Conservation (phyloP, 1,140 invertebrate genomes). For the Trichonephila inaurata region DNA sequence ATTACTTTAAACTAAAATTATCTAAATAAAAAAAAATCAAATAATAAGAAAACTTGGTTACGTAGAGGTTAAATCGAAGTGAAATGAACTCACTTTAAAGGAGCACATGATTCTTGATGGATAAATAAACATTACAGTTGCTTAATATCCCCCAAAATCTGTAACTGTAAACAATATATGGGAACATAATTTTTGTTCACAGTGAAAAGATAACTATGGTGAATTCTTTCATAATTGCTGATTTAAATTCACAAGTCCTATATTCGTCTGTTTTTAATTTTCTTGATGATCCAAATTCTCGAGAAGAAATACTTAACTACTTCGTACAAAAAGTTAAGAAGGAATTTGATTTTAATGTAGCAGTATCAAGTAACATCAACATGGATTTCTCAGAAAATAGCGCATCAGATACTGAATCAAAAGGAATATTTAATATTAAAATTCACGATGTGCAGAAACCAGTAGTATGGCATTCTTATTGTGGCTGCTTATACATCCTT, state of each 20-base stretch:
- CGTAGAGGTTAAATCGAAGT: no score
- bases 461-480: constrained; percentile 65
- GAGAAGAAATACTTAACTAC: constrained; percentile 20
- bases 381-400: constrained; percentile 35
- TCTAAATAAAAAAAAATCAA: no score
- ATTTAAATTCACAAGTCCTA: constrained; percentile 54
- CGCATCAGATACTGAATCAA: constrained; percentile 42
- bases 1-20: no score
- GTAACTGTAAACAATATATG: no score
- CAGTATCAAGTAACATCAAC: constrained; percentile 36
- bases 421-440: constrained; percentile 69
- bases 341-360: constrained; percentile 66
- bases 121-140: no score
- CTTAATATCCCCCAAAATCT: no score
- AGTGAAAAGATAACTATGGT: constrained; percentile 28
- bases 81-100: no score
- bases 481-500: constrained; percentile 69
- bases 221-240: constrained; percentile 66
- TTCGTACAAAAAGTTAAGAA: constrained; percentile 52
- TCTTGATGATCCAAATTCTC: neutral
- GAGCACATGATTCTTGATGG: no score
- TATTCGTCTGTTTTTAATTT: constrained; percentile 67
- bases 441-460: constrained; percentile 43
- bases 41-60: no score
- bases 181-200: no score